Evolutionary conservation across 2,888 invertebrate species (phyloP), one percentile per base, ranked within the genome.

Genomic region (Trachelus troglodyta): DNA sequence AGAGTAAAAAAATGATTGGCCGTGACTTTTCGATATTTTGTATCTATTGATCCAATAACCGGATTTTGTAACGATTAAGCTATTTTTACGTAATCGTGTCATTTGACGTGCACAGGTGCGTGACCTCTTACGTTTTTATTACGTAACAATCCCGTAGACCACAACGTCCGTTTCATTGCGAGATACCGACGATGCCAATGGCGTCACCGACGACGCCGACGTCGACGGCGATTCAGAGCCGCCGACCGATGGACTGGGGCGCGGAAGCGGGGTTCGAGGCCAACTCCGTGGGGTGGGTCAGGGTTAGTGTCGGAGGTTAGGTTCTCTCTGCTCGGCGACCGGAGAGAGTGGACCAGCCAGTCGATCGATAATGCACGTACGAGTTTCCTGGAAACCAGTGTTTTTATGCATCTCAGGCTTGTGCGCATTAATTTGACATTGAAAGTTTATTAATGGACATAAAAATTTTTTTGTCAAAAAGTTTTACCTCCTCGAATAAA

Each of bases 291-390:
- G 83, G 84, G 83, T 84, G 84, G 86, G 87, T 87, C 87, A 87
- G 86, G 86, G 86, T 87, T 86, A 86, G 83, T 83, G 84, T 85
- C 83, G 85, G 85, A 86, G 85, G 86, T 86, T 85, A 85, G 83
- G 82, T 80, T 81, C 79, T 75, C 37, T 34, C 23, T 71, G 71
- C 71, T 71, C 71, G 12, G 1, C 71, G 71, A 71, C 31, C 31
- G 34, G 71, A 71, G 71, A 71, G 71, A 71, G 71, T 71, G 71
- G 71, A 71, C 71, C 71, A 71, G 71, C 71, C 15, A 34, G 71
- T 71, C 71, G 71, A 71, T 71, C 71, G 71, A 71, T 71, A 71
- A 15, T 71, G 34, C 56, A 56, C 56, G 56, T 56, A 23, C 56
- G 56, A 56, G 56, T 56, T 56, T 56, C 9, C 56, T 23, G 23